These are phyloP conservation scores for Heteromormyrus szaboi DNA, from an alignment of 2,797 vertebrate genomes.

Conservation along the genomic window DNA sequence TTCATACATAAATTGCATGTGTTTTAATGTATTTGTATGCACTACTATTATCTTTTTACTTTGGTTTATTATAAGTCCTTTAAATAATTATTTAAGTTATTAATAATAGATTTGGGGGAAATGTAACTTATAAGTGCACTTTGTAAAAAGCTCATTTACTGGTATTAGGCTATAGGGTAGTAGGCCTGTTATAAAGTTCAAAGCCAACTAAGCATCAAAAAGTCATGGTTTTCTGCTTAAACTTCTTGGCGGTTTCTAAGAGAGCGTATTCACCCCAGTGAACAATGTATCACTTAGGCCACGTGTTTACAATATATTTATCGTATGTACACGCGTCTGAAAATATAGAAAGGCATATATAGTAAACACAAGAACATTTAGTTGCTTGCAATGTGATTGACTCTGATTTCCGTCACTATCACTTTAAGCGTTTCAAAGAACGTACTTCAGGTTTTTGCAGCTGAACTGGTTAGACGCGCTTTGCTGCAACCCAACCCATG, in stretches of 20 bases:
- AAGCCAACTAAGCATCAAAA: neutral
- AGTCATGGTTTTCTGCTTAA: neutral
- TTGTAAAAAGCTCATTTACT: neutral
- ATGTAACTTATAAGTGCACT: neutral
- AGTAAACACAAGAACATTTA: neutral
- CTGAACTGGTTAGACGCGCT: constrained; percentile 32
- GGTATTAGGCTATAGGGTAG: neutral
- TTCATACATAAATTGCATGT: neutral
- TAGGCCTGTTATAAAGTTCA: neutral
- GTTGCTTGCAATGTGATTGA: neutral
- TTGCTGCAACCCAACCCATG: constrained; percentile 28
- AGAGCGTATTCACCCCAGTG: neutral
- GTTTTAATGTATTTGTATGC: neutral
- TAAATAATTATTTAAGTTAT: neutral
- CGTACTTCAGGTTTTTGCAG: constrained; percentile 15
- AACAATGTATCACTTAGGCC: neutral
- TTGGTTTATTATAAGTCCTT: neutral
- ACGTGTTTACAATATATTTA: neutral
- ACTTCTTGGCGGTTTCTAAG: neutral
- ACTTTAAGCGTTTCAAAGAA: neutral
- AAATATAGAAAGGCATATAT: neutral
- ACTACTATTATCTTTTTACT: neutral
- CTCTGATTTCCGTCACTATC: neutral
- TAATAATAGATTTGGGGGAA: neutral
- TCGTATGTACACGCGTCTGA: neutral